Evolutionary conservation across 30 jellyfish, hydroid and myxozoan genomes (phyloP).

Genomic region (Hydractinia symbiolongicarpus): DNA sequence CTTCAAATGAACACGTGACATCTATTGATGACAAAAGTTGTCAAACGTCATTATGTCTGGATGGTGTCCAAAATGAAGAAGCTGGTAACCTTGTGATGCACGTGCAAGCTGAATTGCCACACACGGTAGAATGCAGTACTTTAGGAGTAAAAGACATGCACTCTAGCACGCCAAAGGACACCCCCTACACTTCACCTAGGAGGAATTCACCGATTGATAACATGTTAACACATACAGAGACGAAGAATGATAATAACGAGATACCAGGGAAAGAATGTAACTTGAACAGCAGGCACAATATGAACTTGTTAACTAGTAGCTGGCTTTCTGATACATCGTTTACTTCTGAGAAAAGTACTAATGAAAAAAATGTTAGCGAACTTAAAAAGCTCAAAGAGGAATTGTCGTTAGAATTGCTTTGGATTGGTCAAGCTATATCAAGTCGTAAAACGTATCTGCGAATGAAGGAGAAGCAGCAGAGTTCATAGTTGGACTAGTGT

Average conservation of each 20-base stretch:
- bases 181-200: not conserved
- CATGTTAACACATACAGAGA: not conserved
- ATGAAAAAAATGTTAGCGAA: not conserved
- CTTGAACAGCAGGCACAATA: not conserved
- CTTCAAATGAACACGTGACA: not conserved
- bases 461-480: not conserved
- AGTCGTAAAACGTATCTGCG: constrained; percentile 22
- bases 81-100: not conserved
- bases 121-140: no score
- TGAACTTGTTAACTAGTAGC: constrained; percentile 1
- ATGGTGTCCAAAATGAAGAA: not conserved
- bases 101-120: not conserved
- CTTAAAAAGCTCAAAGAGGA: constrained; percentile 15
- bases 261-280: not conserved
- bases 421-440: constrained; percentile 27
- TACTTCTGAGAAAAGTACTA: not conserved
- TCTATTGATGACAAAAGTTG: not conserved
- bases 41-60: not conserved
- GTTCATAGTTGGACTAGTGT: no score
- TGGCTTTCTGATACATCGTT: constrained; percentile 30
- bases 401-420: constrained; percentile 15
- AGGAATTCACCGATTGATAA: not conserved
- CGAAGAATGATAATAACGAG: not conserved
- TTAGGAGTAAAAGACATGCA: no score
- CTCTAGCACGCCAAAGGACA: constrained; percentile 6